These are phyloP conservation scores for Oncorhynchus keta DNA, from an alignment of 2,113 vertebrate species.

Conservation along the genomic window DNA sequence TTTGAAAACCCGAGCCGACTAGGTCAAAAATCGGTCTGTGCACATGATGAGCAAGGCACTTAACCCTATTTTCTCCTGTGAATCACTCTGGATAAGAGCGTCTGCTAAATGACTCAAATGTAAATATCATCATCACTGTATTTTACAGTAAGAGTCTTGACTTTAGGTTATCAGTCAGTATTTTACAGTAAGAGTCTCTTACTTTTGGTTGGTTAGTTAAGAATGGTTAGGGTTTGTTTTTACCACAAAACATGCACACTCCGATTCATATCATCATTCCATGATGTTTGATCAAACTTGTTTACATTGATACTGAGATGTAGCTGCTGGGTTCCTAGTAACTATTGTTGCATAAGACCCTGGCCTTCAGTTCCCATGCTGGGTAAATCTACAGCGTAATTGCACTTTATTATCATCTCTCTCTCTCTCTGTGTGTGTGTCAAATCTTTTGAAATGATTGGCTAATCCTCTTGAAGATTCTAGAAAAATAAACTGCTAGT, in stretches of 20 bases:
- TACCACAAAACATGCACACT: neutral
- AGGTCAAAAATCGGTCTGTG: no score
- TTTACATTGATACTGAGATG: slow-evolving; percentile 3
- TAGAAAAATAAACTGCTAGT: neutral
- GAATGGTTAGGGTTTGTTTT: neutral
- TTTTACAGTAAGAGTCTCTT: neutral
- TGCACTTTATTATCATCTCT: slow-evolving; percentile 24
- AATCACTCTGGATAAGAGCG: no score
- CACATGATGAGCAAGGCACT: no score
- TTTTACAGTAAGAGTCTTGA: neutral
- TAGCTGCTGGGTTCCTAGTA: slow-evolving; percentile 20
- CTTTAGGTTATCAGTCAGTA: neutral
- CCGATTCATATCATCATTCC: slow-evolving; percentile 2
- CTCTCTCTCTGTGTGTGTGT: slow-evolving; percentile 11
- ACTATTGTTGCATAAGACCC: slow-evolving; percentile 8
- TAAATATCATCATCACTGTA: neutral
- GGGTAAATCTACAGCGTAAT: slow-evolving; percentile 9
- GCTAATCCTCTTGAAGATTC: neutral
- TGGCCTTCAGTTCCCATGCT: slow-evolving; percentile 6
- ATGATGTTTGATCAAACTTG: slow-evolving; percentile 12
- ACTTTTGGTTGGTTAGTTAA: slow-evolving; percentile 5
- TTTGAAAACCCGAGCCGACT: no score
- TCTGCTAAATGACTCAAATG: no score
- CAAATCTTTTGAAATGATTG: neutral
- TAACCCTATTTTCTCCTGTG: no score